These are phyloP conservation scores for Mastomys natalensis DNA, from an alignment of 2,113 vertebrate species.

Conservation along the genomic window DNA sequence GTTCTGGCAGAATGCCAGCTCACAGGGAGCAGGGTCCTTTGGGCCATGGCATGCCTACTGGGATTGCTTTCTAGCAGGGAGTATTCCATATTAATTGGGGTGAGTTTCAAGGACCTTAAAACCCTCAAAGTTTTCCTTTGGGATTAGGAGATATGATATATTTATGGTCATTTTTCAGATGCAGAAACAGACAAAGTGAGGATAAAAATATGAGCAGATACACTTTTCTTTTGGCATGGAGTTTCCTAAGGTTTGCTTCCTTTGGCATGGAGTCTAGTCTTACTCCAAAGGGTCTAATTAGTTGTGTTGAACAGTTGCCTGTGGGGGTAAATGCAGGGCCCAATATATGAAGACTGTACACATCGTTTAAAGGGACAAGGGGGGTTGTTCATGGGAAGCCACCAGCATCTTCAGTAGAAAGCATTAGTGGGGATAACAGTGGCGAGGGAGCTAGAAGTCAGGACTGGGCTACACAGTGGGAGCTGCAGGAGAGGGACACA, in stretches of 20 bases:
- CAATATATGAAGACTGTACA: too few species aligned
- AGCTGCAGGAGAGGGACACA: not conserved
- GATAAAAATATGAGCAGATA: not conserved
- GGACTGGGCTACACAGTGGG: not conserved
- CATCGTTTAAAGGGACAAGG: fast-evolving
- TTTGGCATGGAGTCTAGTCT: not conserved
- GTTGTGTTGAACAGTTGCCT: not conserved
- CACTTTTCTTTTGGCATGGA: not conserved
- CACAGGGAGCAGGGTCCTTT: not conserved
- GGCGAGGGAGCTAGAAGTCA: too few species aligned
- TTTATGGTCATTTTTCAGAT: conserved; percentile 52
- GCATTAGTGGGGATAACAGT: not conserved
- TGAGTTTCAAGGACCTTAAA: not conserved
- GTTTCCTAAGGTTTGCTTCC: not conserved
- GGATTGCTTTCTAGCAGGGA: not conserved
- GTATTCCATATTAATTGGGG: fast-evolving
- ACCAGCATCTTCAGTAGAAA: fast-evolving
- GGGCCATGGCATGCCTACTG: not conserved
- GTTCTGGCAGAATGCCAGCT: not conserved
- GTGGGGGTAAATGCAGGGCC: not conserved
- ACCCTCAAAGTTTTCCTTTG: not conserved
- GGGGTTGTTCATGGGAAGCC: not conserved
- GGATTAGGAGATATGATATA: not conserved
- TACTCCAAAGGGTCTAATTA: not conserved
- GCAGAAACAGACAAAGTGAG: not conserved